Base-by-base conservation (phyloP, 2,797 vertebrate genomes). In the Siniperca obscura region DNA sequence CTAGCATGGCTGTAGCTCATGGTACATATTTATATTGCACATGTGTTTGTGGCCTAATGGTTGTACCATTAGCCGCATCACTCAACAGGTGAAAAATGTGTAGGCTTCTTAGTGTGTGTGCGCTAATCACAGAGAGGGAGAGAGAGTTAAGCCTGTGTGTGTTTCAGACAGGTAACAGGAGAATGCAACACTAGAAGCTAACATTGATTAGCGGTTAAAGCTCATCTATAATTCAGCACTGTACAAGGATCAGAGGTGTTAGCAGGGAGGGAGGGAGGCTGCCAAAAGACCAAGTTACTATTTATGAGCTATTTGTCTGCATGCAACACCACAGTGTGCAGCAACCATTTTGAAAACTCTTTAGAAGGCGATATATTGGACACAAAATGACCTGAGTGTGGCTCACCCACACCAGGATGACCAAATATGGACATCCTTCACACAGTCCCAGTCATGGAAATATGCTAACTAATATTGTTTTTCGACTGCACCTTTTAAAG, bases 191-290 rank as follows among this genome's bases (percentile, higher is more conserved):
- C 56, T 19, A 78, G 76, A 78, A 72, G 83, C 67, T 7, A 44
- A 90, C 77, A 83, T 82, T 17, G 74, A 92, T 92, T 38, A 86
- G 81, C 61, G 0, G 82, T 92, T 93, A 86, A 73, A 74, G 46
- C 46, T 86, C 81, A 89, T 94, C 69, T 73, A 92, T 93, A 77
- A 92, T 93, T 86, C 87, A 92, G 40, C 36, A 2, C 40, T 14
- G 73, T 78, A 89, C 84, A 88, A 22, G 76, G 73, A 81, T 87
- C 75, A 64, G 70, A 86, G 86, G 89, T 85, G 89, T 91, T 84
- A 74, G 83, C 60, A 30, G 61, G 61, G 52, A 17, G 27, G 38
- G 27, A 38, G 13, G 42, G 25, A 50, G 81, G 57, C 57, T 25
- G 38, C 57, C 0, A 3, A 64, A 70, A 78, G 36, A 46, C 82